Conservation (phyloP, 92 coral and sea anemone genomes). For the Palythoa heliodiscus region DNA sequence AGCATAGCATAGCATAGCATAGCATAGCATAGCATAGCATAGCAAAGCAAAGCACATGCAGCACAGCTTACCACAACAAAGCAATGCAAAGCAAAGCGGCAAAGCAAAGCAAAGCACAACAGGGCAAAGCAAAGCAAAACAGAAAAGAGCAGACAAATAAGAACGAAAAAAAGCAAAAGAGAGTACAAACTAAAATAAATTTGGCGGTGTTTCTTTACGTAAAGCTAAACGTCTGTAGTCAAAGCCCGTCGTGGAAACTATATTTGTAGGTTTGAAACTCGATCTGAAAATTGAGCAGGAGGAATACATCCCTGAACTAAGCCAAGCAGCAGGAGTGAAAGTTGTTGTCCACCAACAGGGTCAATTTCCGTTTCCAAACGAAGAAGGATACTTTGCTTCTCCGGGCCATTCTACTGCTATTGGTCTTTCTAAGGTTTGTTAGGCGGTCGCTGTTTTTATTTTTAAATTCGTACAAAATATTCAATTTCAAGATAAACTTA, state of each 20-base stretch:
- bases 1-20: not conserved
- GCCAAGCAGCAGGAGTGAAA: constrained; percentile 39
- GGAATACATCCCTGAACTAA: constrained; percentile 25
- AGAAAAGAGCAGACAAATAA: not conserved
- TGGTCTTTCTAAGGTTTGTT: constrained; percentile 27
- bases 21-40: not conserved
- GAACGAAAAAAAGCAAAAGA: not conserved
- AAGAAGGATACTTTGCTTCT: constrained; percentile 37
- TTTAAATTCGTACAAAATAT: no score
- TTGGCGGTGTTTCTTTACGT: no score
- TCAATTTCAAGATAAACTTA: no score
- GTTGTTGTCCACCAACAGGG: constrained; percentile 32
- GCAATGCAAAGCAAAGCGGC: not conserved
- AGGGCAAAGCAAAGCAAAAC: not conserved
- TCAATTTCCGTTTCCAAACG: constrained; percentile 36
- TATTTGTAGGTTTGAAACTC: constrained; percentile 33
- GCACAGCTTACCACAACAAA: no score
- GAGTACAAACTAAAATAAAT: no score
- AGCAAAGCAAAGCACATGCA: not conserved
- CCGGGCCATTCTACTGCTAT: constrained; percentile 36
- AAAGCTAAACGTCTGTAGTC: not conserved
- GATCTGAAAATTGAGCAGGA: constrained; percentile 35
- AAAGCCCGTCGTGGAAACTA: not conserved
- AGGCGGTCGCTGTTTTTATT: no score
- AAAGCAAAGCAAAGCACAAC: not conserved